Conservation (phyloP, 2,888 invertebrate species). For the Vanessa cardui region DNA sequence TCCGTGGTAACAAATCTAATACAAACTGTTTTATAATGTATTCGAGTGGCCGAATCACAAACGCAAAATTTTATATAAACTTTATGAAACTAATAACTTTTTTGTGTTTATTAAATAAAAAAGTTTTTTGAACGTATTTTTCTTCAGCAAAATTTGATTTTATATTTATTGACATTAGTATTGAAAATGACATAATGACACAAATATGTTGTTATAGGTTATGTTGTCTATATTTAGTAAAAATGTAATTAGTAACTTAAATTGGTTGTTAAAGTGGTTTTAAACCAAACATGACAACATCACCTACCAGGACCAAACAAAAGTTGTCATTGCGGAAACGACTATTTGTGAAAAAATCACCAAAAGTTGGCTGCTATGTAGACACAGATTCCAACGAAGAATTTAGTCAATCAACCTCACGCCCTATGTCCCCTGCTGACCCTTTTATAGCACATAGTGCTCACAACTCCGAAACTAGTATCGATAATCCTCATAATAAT, state of each 20-base stretch:
- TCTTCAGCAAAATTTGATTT: not conserved
- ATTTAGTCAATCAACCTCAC: conserved; percentile 67
- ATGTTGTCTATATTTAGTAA: conserved; percentile 72
- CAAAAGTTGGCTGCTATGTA: conserved; percentile 79
- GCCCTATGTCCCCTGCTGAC: conserved; percentile 77
- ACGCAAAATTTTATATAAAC: not conserved
- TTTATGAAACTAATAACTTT: not conserved
- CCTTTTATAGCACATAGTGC: conserved; percentile 76
- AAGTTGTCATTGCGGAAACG: conserved; percentile 78
- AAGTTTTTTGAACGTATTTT: conserved; percentile 6
- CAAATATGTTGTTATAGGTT: conserved; percentile 63
- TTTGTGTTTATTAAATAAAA: not conserved
- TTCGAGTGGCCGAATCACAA: not conserved
- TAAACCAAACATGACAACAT: conserved; percentile 76
- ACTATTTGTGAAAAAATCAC: conserved; percentile 78
- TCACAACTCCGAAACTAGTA: conserved; percentile 55
- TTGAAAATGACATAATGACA: conserved; percentile 55
- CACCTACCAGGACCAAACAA: conserved; percentile 76
- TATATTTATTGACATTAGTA: conserved; percentile 10
- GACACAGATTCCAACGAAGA: conserved; percentile 78
- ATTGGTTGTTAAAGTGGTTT: conserved; percentile 63
- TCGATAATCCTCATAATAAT: conserved; percentile 53
- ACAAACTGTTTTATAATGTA: conserved; percentile 20
- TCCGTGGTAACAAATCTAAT: conserved; percentile 19
- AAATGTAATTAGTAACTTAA: conserved; percentile 80